Conservation (phyloP, 2,113 vertebrate genomes). For the Calypte anna region DNA sequence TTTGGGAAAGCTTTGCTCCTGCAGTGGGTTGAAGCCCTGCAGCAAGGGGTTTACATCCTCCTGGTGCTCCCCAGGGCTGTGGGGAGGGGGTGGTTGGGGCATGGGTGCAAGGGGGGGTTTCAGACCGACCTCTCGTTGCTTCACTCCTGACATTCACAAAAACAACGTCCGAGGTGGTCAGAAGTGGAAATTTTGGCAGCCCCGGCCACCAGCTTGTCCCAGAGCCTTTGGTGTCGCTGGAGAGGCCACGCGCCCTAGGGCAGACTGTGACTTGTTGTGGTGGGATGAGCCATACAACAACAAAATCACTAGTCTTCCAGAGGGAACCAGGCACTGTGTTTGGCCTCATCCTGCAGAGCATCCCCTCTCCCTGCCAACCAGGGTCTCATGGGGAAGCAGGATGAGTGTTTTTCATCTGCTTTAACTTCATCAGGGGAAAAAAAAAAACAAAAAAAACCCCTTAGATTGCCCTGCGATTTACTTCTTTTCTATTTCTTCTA, state of each 20-base stretch:
- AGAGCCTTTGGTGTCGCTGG: fast-evolving
- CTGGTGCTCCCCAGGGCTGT: background rate
- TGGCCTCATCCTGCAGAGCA: background rate
- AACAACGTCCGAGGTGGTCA: conserved; percentile 56
- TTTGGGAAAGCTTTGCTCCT: fast-evolving
- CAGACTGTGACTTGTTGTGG: conserved; percentile 88
- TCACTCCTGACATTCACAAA: conserved; percentile 39
- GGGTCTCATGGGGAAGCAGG: background rate
- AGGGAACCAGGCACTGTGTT: conserved; percentile 27
- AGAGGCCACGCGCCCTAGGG: conserved; percentile 70
- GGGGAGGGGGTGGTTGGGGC: background rate
- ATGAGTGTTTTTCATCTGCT: background rate
- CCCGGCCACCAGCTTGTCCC: background rate
- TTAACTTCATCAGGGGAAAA: background rate
- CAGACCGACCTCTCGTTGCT: conserved; percentile 58
- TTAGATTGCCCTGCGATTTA: background rate
- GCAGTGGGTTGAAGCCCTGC: fast-evolving
- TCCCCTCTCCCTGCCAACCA: fast-evolving
- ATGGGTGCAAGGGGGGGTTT: background rate
- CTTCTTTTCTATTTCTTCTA: background rate
- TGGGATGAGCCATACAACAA: conserved; percentile 79
- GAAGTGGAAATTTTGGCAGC: background rate
- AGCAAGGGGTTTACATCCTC: background rate
- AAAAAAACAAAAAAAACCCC: background rate
- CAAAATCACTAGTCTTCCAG: conserved; percentile 92